Conservation (phyloP, 2,888 invertebrate species). For the Gastracanthus pulcherrimus region DNA sequence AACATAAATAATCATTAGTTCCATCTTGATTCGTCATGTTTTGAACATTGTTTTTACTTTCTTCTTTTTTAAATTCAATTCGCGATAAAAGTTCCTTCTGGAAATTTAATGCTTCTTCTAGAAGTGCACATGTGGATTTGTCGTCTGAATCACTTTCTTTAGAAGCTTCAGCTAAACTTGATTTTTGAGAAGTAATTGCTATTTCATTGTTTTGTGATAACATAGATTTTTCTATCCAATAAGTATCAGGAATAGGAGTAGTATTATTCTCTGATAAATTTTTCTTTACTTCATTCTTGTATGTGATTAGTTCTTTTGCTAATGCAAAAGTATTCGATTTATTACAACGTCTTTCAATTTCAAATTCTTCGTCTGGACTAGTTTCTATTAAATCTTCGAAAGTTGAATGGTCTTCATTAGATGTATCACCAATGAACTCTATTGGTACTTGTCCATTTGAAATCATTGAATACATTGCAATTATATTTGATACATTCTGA, state of each 20-base stretch:
- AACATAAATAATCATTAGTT: constrained; percentile 13
- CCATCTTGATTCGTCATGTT: neutral
- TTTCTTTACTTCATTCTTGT: constrained; percentile 1
- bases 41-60: neutral
- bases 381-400: constrained; percentile 1
- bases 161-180: constrained; percentile 60
- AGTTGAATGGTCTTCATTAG: neutral
- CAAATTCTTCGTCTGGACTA: neutral
- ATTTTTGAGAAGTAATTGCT: constrained; percentile 11
- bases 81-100: constrained; percentile 63
- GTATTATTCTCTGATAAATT: neutral
- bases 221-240: neutral
- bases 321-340: neutral
- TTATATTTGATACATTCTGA: neutral
- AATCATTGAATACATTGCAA: neutral
- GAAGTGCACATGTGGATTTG: constrained; percentile 62
- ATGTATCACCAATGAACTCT: neutral
- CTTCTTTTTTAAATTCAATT: constrained; percentile 57
- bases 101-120: constrained; percentile 65
- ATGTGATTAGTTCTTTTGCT: neutral
- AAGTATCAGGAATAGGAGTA: neutral
- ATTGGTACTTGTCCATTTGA: neutral
- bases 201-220: constrained; percentile 8
- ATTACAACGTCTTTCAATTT: neutral
- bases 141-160: constrained; percentile 64